Percentiles rank a stretch among this genome's conserved stretches.
Conservation (phyloP, 2,113 vertebrate genomes). For the Spilogale gracilis region DNA sequence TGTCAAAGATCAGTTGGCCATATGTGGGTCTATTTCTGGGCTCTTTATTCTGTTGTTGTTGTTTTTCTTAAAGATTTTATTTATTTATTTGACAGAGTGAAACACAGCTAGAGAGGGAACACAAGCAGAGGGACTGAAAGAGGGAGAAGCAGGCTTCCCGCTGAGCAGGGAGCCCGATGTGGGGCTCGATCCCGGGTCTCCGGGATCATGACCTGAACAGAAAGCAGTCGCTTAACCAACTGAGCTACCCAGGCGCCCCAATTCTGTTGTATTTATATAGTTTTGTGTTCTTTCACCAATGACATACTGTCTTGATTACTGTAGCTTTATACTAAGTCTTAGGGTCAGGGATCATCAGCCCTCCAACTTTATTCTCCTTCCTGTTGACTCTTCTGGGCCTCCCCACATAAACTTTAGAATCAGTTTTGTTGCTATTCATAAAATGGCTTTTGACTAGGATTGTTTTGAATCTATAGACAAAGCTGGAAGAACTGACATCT, state of each 20-base stretch:
- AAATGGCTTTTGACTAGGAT: background rate
- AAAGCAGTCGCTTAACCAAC: too few species aligned
- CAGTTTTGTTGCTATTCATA: background rate
- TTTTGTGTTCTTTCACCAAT: background rate
- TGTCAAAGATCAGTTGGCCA: background rate
- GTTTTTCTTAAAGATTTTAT: too few species aligned
- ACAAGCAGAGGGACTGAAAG: too few species aligned
- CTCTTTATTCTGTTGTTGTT: background rate
- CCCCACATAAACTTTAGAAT: background rate
- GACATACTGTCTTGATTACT: background rate
- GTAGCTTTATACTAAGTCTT: background rate
- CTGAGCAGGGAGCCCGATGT: too few species aligned
- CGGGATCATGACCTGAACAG: too few species aligned
- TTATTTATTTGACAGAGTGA: too few species aligned
- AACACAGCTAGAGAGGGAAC: too few species aligned
- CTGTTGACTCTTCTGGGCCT: background rate
- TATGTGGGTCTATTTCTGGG: background rate
- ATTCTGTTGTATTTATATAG: background rate
- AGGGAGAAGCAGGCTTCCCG: too few species aligned
- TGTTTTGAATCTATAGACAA: background rate
- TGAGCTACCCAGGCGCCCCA: too few species aligned
- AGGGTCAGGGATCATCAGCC: background rate
- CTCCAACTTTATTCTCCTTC: background rate
- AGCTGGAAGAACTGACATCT: background rate
- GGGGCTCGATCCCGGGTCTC: too few species aligned